Evolutionary conservation across 2,888 invertebrate species (phyloP), one percentile per base, ranked within the genome.

Genomic region (Sympetrum striolatum): DNA sequence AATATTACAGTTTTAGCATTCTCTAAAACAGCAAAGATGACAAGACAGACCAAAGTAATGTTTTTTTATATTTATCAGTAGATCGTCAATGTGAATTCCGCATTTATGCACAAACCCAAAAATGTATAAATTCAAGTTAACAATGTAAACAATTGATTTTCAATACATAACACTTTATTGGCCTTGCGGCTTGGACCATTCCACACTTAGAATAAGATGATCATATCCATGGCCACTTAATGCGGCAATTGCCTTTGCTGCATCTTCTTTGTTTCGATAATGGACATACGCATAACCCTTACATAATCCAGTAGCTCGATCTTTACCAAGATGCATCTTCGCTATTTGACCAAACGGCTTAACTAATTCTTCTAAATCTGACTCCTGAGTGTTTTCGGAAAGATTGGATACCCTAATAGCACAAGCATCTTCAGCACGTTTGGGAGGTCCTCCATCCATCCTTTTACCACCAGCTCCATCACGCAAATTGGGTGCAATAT

Each of bases 241-340:
- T 90, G 96, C 96, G 91, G 96, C 95, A 93, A 99, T 99, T 91
- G 99, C 99, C 92, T 97, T 96, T 6, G 98, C 97, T 80, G 99
- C 99, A 94, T 98, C 98, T 92, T 97, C 96, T 92, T 97, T 96
- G 92, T 96, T 96, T 94, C 98, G 98, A 94, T 98, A 99, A 93
- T 99, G 99, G 91, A 99, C 98, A 94, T 99, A 99, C 22, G 99
- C 99, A 94, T 99, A 99, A 91, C 99, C 99, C 95, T 98, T 98
- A 94, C 98, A 98, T n/a, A 96, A 95, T 15, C 97, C 97, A 92
- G 97, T 97, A 0, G 95, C 95, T 94, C 98, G 97, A 93, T 99
- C 99, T 94, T 99, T 98, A 18, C 99, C 99, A 92, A 99, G 96
- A 94, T 98, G 99, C 92, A 99, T 96, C 93, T 99, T 98, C 92